A percentile compares a stretch with the other conserved stretches of the same genome.
phyloP scores from a whole-genome alignment of 2,888 invertebrate genomes.

The Eupithecia inturbata region DNA sequence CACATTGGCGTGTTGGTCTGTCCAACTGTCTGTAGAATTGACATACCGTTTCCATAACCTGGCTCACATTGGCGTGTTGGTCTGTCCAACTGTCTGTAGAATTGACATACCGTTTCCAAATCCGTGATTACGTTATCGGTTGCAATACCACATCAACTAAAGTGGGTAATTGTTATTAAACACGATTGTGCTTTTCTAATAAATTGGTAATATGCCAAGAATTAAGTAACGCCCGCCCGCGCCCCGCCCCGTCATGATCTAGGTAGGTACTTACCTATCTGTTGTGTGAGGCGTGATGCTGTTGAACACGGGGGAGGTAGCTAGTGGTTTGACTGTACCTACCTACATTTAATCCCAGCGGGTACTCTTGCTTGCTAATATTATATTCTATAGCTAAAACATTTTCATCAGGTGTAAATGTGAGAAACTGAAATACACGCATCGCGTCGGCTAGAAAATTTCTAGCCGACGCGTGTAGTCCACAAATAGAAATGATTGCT shows the following conservation, averaged over 20 bases:
- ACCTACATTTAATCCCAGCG: neutral
- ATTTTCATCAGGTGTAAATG: no score
- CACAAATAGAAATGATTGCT: constrained; percentile 33
- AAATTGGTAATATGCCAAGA: neutral
- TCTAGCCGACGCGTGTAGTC: neutral
- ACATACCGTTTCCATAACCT: constrained; percentile 39
- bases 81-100: constrained; percentile 39
- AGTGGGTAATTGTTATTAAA: constrained; percentile 12
- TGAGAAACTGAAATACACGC: no score
- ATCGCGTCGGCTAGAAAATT: no score
- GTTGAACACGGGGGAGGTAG: neutral
- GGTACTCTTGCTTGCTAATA: neutral
- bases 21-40: constrained; percentile 38
- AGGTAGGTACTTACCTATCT: neutral
- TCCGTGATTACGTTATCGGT: constrained; percentile 26
- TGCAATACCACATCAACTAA: neutral
- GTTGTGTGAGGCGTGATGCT: neutral
- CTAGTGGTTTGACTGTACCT: neutral
- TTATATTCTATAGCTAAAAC: neutral
- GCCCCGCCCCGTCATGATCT: neutral
- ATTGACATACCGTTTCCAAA: constrained; percentile 41
- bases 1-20: constrained; percentile 26
- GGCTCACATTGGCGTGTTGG: constrained; percentile 10
- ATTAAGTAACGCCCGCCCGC: neutral
- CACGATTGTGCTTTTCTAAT: neutral